Evolutionary conservation across 1,140 invertebrate species (phyloP).

Genomic region (Diabrotica undecimpunctata): DNA sequence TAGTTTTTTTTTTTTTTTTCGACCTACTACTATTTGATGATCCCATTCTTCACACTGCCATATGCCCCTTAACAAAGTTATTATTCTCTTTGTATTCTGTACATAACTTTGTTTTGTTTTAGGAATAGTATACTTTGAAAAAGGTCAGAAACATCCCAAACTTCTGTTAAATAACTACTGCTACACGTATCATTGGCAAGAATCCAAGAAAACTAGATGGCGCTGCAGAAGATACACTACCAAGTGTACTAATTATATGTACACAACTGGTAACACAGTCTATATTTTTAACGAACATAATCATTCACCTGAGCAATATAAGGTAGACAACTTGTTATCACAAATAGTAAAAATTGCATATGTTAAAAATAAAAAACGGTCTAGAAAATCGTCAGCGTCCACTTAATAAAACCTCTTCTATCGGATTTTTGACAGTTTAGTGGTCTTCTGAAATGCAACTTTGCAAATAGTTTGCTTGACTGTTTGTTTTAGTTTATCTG

Average conservation of each 20-base stretch:
- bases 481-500: too few relatives aligned
- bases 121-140: conserved; percentile 16
- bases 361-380: not conserved
- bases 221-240: conserved; percentile 7
- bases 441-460: too few relatives aligned
- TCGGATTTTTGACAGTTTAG: too few relatives aligned
- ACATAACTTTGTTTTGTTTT: not conserved
- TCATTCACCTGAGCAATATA: conserved; percentile 18
- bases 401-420: too few relatives aligned
- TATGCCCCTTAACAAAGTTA: too few relatives aligned
- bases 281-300: conserved; percentile 30
- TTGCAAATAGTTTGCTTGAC: too few relatives aligned
- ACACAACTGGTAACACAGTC: conserved; percentile 30
- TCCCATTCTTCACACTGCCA: too few relatives aligned
- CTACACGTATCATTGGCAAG: conserved; percentile 12
- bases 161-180: conserved; percentile 14
- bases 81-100: too few relatives aligned
- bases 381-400: too few relatives aligned
- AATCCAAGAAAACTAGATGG: conserved; percentile 17
- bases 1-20: too few relatives aligned
- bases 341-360: conserved; percentile 24
- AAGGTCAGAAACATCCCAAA: conserved; percentile 21
- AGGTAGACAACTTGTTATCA: conserved; percentile 12
- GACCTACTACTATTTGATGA: too few relatives aligned
- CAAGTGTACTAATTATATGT: conserved; percentile 20